Percentiles rank a stretch among this genome's conserved stretches.
Conservation (phyloP, 2,888 invertebrate genomes). For the Drosophila paramelanica region DNA sequence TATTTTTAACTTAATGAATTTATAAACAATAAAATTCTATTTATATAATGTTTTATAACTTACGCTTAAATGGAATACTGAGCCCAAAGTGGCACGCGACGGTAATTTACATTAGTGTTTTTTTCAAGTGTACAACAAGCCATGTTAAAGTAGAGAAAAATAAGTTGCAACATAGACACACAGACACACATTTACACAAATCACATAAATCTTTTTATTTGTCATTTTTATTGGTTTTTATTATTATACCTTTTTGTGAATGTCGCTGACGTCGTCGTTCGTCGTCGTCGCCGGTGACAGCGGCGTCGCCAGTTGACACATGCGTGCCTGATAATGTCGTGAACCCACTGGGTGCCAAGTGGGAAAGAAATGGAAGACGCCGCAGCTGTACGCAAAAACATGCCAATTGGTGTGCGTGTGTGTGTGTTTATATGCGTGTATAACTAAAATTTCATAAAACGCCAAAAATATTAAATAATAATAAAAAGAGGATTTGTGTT, state of each 20-base stretch:
- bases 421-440: constrained; percentile 35
- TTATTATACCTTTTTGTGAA: constrained; percentile 74
- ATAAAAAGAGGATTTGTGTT: constrained; percentile 64
- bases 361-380: constrained; percentile 27
- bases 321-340: constrained; percentile 73
- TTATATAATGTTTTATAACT: constrained; percentile 2
- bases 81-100: constrained; percentile 4
- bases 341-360: constrained; percentile 11
- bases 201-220: constrained; percentile 80
- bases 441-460: constrained; percentile 72
- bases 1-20: too few species aligned
- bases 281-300: constrained; percentile 18
- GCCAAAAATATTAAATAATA: constrained; percentile 74
- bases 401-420: constrained; percentile 45
- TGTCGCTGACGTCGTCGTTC: constrained; percentile 19
- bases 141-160: constrained; percentile 48
- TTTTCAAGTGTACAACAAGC: constrained; percentile 23
- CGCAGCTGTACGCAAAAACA: constrained; percentile 49
- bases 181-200: constrained; percentile 44
- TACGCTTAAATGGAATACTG: neutral
- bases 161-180: constrained; percentile 41
- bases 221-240: constrained; percentile 81
- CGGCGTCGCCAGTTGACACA: constrained; percentile 71
- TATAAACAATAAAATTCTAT: too few species aligned
- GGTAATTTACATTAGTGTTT: constrained; percentile 9